Percentiles rank a stretch among this genome's conserved stretches.
Conservation (phyloP, 2,113 vertebrate genomes). For the Xenopus borealis region DNA sequence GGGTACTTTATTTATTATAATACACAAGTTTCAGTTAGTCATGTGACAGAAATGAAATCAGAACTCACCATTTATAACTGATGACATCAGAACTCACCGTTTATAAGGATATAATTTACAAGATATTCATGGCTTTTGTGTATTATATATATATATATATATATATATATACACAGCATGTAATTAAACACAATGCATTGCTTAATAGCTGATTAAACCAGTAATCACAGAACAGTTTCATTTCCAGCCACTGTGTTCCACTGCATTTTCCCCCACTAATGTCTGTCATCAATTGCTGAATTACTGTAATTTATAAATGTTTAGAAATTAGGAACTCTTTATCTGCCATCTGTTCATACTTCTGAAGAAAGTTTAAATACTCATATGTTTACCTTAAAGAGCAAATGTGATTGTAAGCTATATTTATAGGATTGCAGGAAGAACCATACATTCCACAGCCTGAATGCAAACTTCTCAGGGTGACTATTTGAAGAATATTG, state of each 20-base stretch:
- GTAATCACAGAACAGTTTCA: not conserved
- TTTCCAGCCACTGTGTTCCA: not conserved
- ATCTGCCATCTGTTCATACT: slow-evolving; percentile 19
- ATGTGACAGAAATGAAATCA: no score
- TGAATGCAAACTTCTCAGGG: slow-evolving; percentile 9
- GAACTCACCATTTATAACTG: no score
- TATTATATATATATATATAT: no score
- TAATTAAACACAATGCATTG: slow-evolving; percentile 4
- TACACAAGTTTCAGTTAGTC: no score
- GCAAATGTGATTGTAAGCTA: not conserved
- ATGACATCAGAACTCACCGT: no score
- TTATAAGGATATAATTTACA: no score
- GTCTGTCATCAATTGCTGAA: slow-evolving; percentile 12
- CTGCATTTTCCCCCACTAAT: not conserved
- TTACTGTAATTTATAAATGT: slow-evolving; percentile 23
- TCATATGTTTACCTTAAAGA: not conserved
- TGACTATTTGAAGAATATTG: slow-evolving; percentile 23
- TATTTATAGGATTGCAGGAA: not conserved
- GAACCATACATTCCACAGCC: not conserved
- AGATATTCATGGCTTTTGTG: no score
- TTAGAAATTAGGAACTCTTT: slow-evolving; percentile 13
- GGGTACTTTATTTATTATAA: no score
- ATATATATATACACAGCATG: not conserved
- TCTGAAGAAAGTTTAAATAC: not conserved
- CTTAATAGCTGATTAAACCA: slow-evolving; percentile 10